These are phyloP conservation scores for Rhinoptilus africanus DNA, from an alignment of 2,113 vertebrate genomes.

Conservation along the genomic window DNA sequence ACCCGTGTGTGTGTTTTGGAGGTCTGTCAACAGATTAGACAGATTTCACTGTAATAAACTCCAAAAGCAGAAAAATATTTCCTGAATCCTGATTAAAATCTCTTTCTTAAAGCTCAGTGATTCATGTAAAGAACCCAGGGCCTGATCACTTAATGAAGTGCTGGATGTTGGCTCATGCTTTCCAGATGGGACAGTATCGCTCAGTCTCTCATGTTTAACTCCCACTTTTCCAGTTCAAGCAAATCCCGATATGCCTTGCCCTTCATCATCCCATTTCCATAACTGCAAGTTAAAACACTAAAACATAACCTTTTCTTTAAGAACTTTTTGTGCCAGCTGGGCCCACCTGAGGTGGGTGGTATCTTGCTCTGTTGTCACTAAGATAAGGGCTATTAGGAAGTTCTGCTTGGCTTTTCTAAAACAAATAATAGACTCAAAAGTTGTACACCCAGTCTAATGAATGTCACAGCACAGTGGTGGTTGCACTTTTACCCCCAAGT, in stretches of 20 bases:
- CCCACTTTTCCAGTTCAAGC: neutral
- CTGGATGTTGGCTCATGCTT: neutral
- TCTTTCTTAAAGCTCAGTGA: neutral
- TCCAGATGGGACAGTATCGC: neutral
- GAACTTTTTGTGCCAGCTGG: neutral
- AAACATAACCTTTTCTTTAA: neutral
- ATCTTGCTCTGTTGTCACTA: neutral
- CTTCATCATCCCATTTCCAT: neutral
- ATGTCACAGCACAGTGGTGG: neutral
- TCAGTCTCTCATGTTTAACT: neutral
- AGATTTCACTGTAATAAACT: neutral
- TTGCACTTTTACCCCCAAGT: rapidly evolving
- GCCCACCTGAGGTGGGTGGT: neutral
- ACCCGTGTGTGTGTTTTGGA: neutral
- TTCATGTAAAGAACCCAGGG: neutral
- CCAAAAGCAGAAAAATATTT: neutral
- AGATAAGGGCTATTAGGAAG: neutral
- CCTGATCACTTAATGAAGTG: neutral
- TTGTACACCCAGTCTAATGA: neutral
- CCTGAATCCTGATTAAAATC: neutral
- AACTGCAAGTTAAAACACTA: neutral
- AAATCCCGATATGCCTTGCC: neutral
- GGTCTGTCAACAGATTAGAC: neutral
- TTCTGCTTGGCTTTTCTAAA: neutral
- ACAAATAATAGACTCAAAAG: neutral